Percentiles rank a stretch among this genome's conserved stretches.
These are phyloP conservation scores for Moxostoma hubbsi DNA, from an alignment of 2,797 vertebrate species.

Conservation along the genomic window DNA sequence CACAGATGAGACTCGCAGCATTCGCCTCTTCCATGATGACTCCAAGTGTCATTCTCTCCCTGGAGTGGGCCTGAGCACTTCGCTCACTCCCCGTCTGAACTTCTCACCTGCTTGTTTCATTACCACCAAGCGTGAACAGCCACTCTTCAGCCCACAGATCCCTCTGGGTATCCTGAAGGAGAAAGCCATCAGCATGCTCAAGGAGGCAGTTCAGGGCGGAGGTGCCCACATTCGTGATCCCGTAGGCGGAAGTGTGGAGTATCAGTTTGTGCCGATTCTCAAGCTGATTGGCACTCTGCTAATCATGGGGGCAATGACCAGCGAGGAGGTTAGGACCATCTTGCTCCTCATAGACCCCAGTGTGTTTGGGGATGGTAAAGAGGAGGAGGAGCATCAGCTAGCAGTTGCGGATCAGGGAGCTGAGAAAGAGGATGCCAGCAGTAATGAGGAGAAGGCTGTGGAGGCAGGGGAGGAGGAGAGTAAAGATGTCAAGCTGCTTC, in stretches of 20 bases:
- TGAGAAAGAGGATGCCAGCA: slow-evolving; percentile 83
- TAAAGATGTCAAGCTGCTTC: slow-evolving; percentile 79
- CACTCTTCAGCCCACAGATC: slow-evolving; percentile 88
- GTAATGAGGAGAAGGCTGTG: slow-evolving; percentile 91
- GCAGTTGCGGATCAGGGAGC: slow-evolving; percentile 69
- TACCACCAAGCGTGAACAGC: slow-evolving; percentile 79
- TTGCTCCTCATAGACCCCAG: slow-evolving; percentile 93
- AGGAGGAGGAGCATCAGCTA: slow-evolving; percentile 65
- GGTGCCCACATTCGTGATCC: slow-evolving; percentile 93
- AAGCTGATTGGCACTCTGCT: slow-evolving; percentile 92
- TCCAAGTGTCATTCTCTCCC: slow-evolving; percentile 90
- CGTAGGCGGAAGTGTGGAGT: slow-evolving; percentile 90
- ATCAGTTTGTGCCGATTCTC: slow-evolving; percentile 96
- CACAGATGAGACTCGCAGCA: slow-evolving; percentile 90
- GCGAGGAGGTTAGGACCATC: slow-evolving; percentile 89
- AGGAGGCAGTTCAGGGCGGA: slow-evolving; percentile 91
- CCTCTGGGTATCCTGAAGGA: slow-evolving; percentile 89
- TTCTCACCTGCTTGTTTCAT: slow-evolving; percentile 89
- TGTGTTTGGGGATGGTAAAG: slow-evolving; percentile 87
- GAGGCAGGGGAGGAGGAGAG: slow-evolving; percentile 92
- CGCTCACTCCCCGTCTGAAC: slow-evolving; percentile 87
- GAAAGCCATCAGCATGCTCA: slow-evolving; percentile 94
- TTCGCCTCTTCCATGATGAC: slow-evolving; percentile 88
- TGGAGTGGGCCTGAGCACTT: slow-evolving; percentile 90
- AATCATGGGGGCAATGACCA: slow-evolving; percentile 90